Evolutionary conservation across 2,888 invertebrate species (phyloP), one percentile per base, ranked within the genome.

Genomic region (Dasysyrphus albostriatus): DNA sequence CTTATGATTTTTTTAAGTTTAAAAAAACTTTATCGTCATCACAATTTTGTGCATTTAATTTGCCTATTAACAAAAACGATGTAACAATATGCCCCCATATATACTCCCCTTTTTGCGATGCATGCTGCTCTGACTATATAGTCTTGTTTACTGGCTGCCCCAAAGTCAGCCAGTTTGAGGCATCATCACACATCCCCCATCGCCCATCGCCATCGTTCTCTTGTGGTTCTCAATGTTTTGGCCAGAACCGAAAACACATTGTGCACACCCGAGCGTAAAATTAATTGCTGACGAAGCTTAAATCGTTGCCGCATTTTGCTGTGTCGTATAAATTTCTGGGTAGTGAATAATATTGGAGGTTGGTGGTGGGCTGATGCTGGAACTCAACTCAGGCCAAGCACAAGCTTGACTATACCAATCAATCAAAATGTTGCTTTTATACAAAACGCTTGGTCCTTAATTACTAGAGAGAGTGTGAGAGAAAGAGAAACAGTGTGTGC

Each of bases 221-320:
- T 74, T 85, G 77, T 56, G 78, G 82, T 82, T 65, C 74, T 39
- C 58, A 87, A 56, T 82, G 82, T 87, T 87, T 70, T 70, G 78
- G 78, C 74, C 75, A 63, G 70, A 65, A 58, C 61, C 49, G 70
- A 78, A 69, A 69, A 87, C 88, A 88, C 79, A 83, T 88, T 83
- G 79, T 88, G 88, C 83, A 88, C 88, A 88, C 88, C 80, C 79
- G 88, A 83, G 83, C 83, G 83, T 88, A 80, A 88, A 88, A 88
- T 88, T 88, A 88, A 88, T 88, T 88, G 88, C 88, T 88, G 88
- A 88, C 88, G 83, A 73, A 63, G 88, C 88, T 83, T 83, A 80
- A 83, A 88, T 76, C 83, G 83, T 83, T 87, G 87, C 87, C 75
- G 87, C 83, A 87, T 87, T 83, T 75, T 87, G 87, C 87, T 87